These are phyloP conservation scores for Eptesicus fuscus DNA, from an alignment of 2,113 vertebrate species.

Conservation along the genomic window DNA sequence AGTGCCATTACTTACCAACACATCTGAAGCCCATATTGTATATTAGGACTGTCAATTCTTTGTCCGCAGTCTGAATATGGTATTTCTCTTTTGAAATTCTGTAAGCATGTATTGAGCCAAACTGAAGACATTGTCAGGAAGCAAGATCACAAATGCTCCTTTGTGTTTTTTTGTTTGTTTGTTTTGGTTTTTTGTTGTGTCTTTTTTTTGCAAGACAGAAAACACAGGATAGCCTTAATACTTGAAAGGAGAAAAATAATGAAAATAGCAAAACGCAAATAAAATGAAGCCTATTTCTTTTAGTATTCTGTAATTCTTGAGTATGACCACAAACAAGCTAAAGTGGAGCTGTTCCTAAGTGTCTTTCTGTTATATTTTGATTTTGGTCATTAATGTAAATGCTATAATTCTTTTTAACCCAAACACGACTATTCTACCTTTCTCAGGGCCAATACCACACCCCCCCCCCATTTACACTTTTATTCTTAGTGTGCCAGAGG, in stretches of 20 bases:
- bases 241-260: constrained; percentile 17
- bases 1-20: not conserved
- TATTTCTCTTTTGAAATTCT: not conserved
- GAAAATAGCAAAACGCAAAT: not conserved
- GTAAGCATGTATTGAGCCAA: not conserved
- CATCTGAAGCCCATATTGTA: not conserved
- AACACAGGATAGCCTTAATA: not conserved
- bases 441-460: not conserved
- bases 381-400: not conserved
- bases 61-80: not conserved
- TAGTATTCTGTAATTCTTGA: not conserved
- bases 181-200: not conserved
- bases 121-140: not conserved
- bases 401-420: not conserved
- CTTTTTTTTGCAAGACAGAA: not conserved
- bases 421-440: not conserved
- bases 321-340: not conserved
- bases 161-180: not conserved
- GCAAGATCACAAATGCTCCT: not conserved
- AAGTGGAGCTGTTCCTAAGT: not conserved
- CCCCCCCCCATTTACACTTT: not conserved
- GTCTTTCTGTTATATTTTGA: not conserved
- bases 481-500: not conserved
- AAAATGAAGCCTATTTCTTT: not conserved
- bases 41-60: not conserved